Base-by-base conservation (phyloP, 2,797 vertebrate species). In the Sebastes dallii region DNA sequence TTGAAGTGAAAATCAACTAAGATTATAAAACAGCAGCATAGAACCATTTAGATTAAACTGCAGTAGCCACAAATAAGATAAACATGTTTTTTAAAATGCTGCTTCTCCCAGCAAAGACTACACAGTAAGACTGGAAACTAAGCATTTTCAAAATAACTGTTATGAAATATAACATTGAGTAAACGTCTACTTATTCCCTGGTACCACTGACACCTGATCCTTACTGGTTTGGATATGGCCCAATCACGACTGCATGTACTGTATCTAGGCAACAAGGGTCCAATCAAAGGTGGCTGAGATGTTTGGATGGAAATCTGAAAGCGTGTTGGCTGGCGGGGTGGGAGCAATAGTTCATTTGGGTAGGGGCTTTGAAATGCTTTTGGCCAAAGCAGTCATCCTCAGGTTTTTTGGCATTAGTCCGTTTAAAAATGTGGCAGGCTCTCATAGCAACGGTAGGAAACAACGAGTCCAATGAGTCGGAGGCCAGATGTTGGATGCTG, bases 261-360 rank as follows among this genome's bases (percentile, higher is more conserved):
- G 96, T 96, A 96, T 96, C 93, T 96, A 96, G 96, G 96, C 96
- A 97, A 97, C 96, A 96, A 96, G 91, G 93, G 95, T 97, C 96
- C 96, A 97, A 96, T 97, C 95, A 96, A 93, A 94, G 96, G 90
- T 93, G 95, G 95, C 94, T 90, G 91, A 92, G 91, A 90, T 82
- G 93, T 95, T 94, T 93, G 94, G 94, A 94, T 94, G 91, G 93
- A 93, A 92, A 95, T 95, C 94, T 93, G 90, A 92, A 82, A 84
- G 91, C 82, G 78, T 86, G 89, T 75, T 92, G 89, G 86, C 83
- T 92, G 89, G 90, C 83, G 82, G 89, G 86, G 80, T 73, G 86
- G 72, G 36, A 78, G 91, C 85, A 89, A 92, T 54, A 90, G 91
- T 93, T 93, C 89, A 83, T 83, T 88, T 80, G 67, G 67, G 80